Evolutionary conservation across 2,888 invertebrate species (phyloP).

Genomic region (Coleophora flavipennella): DNA sequence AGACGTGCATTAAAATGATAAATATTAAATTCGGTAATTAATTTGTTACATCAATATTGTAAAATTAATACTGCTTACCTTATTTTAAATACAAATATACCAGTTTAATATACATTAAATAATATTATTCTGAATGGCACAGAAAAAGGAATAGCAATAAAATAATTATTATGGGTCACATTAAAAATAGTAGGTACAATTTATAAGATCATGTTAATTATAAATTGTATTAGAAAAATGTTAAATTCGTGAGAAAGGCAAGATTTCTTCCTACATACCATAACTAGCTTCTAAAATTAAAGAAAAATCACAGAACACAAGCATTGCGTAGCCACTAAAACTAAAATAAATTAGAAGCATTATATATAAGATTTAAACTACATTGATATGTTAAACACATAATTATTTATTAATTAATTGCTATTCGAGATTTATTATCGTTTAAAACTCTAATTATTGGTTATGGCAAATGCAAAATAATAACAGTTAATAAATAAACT

Average conservation of each 20-base stretch:
- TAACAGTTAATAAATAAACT: not conserved
- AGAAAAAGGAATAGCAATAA: slow-evolving; percentile 24
- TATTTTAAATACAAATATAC: not conserved
- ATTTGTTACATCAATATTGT: not conserved
- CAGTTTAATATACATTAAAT: too few species aligned
- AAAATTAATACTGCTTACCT: not conserved
- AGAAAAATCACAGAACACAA: slow-evolving; percentile 38
- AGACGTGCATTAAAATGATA: too few species aligned
- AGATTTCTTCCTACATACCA: slow-evolving; percentile 15
- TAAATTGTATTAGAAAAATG: slow-evolving; percentile 23
- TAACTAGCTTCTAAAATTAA: slow-evolving; percentile 24
- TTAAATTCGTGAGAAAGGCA: slow-evolving; percentile 64
- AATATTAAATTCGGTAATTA: too few species aligned
- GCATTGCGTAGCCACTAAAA: slow-evolving; percentile 2
- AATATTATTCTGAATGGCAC: slow-evolving; percentile 31
- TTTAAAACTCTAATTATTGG: not conserved
- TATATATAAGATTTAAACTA: not conserved
- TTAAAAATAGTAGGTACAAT: too few species aligned
- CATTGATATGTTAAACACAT: not conserved
- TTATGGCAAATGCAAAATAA: not conserved
- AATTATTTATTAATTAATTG: too few species aligned
- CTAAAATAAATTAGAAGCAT: not conserved
- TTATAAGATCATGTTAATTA: slow-evolving; percentile 17
- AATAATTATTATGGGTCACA: too few species aligned
- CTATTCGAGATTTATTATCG: slow-evolving; percentile 23